Base-by-base conservation (phyloP, 2,888 invertebrate genomes). In the Himalopsyche kuldschensis region DNA sequence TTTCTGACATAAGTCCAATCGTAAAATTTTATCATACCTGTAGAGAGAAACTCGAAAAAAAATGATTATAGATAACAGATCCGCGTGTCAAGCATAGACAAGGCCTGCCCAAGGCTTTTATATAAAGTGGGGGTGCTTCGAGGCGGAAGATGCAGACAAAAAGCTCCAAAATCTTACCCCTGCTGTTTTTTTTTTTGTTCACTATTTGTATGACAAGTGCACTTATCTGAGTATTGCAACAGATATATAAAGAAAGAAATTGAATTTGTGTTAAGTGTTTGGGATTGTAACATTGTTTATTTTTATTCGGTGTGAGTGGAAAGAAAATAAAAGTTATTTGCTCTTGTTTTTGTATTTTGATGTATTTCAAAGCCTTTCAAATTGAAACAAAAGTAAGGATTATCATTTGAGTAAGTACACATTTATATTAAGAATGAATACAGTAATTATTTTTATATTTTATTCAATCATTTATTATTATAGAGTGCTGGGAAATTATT, bases 121-220 rank as follows among this genome's bases (percentile, higher is more conserved):
- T 69, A 30, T 15, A 69, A 30, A 27, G 69, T 27, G 27, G 69
- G 63, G 69, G 27, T 24, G 69, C 27, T 69, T 69, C 30, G 69
- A 69, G 69, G 69, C 69, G 69, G 69, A 69, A 27, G 69, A 69
- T 69, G 63, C 11, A 69, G 63, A 69, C 63, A 69, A 69, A 69
- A 69, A 69, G 27, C 69, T 20, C 30, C 69, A 20, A 69, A 63
- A 69, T 69, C 69, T 69, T 69, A 27, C 27, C 69, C 69, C 30
- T 69, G 69, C 20, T 69, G 69, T 15, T 69, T 27, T 69, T 63
- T 48, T 48, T n/a, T 55, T 69, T 27, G 69, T 27, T 69, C 69
- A 69, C 69, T 69, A 69, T 69, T 69, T 27, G 69, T 69, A 69
- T 69, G 41, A 41, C 76, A 76, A 76, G 41, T 76, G 76, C 76